Percentiles rank a stretch among this genome's conserved stretches.
These are phyloP conservation scores for Melanostigma gelatinosum DNA, from an alignment of 2,113 vertebrate species.

Conservation along the genomic window DNA sequence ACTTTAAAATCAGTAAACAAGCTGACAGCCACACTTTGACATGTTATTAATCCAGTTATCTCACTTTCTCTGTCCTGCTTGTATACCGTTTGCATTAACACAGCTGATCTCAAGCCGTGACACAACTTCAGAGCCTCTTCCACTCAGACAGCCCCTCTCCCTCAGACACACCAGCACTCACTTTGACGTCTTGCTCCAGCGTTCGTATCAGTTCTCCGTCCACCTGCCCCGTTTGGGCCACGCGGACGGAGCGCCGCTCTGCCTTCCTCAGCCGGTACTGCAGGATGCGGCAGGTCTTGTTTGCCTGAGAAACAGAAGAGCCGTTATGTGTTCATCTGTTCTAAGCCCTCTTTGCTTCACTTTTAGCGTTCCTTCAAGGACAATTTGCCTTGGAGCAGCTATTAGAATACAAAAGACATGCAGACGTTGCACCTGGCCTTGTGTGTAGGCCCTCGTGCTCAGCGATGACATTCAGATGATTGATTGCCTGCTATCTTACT, in stretches of 20 bases:
- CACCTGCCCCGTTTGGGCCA: constrained; percentile 95
- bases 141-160: background rate
- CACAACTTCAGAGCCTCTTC: background rate
- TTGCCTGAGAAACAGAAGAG: constrained; percentile 78
- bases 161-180: constrained; percentile 64
- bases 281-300: constrained; percentile 98
- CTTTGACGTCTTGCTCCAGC: constrained; percentile 97
- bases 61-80: background rate
- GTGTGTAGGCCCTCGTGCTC: background rate
- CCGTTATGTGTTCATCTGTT: background rate
- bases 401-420: background rate
- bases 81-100: background rate
- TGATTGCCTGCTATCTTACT: background rate
- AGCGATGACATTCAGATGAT: background rate
- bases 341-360: background rate
- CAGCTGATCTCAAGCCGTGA: background rate
- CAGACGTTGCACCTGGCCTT: background rate
- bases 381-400: background rate
- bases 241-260: constrained; percentile 94
- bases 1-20: background rate
- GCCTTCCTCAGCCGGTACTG: constrained; percentile 97
- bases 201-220: constrained; percentile 94
- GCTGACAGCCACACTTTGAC: background rate
- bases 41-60: background rate
- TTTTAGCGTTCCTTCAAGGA: background rate